These are phyloP conservation scores for Mormyrus lacerda DNA, from an alignment of 2,113 vertebrate genomes.

Conservation along the genomic window DNA sequence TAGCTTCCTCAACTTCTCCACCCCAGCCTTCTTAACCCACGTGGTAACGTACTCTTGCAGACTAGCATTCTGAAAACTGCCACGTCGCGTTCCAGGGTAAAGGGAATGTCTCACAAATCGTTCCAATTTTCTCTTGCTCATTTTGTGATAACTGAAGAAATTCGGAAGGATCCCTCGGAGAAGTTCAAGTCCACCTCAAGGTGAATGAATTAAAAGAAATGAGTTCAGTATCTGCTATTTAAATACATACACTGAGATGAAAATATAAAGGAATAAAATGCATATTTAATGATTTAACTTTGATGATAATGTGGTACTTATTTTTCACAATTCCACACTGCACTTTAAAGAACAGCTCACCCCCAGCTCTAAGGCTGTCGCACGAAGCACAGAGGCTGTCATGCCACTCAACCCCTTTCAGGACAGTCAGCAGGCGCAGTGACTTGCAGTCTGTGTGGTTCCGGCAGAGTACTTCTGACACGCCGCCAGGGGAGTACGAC, in stretches of 20 bases:
- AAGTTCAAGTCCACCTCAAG: conserved; percentile 8
- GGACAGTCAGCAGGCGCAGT: conserved; percentile 3
- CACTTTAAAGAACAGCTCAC: conserved; percentile 18
- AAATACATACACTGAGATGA: not conserved
- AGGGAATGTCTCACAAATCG: not conserved
- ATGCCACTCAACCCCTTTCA: conserved; percentile 44
- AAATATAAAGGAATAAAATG: not conserved
- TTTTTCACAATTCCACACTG: not conserved
- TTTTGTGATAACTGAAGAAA: conserved; percentile 20
- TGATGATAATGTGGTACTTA: not conserved
- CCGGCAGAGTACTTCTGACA: conserved; percentile 23
- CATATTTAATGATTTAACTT: not conserved
- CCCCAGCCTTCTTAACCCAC: not conserved
- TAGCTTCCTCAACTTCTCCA: not conserved
- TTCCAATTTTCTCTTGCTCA: not conserved
- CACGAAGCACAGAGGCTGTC: conserved; percentile 46
- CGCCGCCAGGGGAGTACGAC: conserved; percentile 30
- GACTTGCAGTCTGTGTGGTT: conserved; percentile 35
- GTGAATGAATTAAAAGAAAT: not conserved
- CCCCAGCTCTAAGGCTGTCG: rapidly evolving
- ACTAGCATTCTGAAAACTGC: not conserved
- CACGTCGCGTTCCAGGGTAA: not conserved
- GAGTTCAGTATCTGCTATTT: not conserved
- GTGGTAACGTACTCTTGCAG: not conserved
- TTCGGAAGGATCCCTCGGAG: conserved; percentile 7